Evolutionary conservation across 2,888 invertebrate species (phyloP).

Genomic region (Brachylomia viminalis): DNA sequence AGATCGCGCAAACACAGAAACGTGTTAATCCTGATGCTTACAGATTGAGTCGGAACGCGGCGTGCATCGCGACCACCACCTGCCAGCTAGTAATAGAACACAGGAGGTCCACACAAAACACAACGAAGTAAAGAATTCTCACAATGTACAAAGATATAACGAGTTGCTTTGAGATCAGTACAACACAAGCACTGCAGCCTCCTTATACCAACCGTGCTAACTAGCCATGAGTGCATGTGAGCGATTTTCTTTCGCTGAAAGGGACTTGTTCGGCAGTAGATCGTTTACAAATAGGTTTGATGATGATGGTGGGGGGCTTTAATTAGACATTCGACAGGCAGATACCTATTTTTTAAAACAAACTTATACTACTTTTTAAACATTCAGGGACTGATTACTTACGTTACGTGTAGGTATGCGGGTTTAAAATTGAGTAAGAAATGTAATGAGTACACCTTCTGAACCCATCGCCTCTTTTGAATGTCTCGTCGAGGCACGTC

Average conservation of each 20-base stretch:
- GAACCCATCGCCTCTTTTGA: not conserved
- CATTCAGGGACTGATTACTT: not conserved
- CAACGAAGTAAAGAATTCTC: not conserved
- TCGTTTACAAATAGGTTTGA: not conserved
- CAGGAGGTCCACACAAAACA: slow-evolving; percentile 14
- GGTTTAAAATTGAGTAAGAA: not conserved
- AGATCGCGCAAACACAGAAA: slow-evolving; percentile 43
- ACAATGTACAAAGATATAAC: not conserved
- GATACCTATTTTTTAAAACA: not conserved
- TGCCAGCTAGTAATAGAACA: too few relatives aligned
- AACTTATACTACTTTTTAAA: not conserved
- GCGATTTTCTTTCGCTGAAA: not conserved
- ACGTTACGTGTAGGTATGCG: too few relatives aligned
- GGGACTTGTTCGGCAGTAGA: not conserved
- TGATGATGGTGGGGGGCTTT: not conserved
- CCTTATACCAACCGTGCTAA: not conserved
- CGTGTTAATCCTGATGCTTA: slow-evolving; percentile 49
- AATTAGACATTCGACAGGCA: not conserved
- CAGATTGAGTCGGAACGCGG: slow-evolving; percentile 34
- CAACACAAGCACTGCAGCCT: not conserved
- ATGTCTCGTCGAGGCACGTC: slow-evolving; percentile 53
- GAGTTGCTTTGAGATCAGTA: not conserved
- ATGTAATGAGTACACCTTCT: not conserved
- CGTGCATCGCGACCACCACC: slow-evolving; percentile 5
- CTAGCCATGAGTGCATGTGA: not conserved